These are phyloP conservation scores for Ichneumoninae sp. DNA, from an alignment of 2,888 invertebrate species.

Conservation along the genomic window DNA sequence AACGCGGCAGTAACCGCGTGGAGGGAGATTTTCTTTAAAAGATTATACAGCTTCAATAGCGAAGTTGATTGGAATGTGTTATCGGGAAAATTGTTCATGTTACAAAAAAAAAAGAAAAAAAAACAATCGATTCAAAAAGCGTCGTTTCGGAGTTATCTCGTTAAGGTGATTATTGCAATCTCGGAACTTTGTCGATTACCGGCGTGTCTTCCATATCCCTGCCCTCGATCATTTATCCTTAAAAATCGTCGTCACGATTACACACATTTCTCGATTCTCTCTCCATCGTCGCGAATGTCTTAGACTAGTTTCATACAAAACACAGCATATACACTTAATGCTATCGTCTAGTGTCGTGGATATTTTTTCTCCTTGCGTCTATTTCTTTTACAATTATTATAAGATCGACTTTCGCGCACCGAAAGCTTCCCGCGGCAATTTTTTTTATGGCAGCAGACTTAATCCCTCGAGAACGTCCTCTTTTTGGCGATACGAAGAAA, in stretches of 20 bases:
- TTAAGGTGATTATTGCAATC: conserved; percentile 9
- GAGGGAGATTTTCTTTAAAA: conserved; percentile 3
- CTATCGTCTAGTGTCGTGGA: conserved; percentile 57
- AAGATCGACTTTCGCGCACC: conserved; percentile 39
- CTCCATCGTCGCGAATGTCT: conserved; percentile 56
- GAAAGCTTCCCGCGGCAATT: conserved; percentile 38
- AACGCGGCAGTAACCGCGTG: neutral
- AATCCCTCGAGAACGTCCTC: conserved; percentile 38
- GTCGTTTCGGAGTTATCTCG: neutral
- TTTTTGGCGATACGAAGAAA: conserved; percentile 7
- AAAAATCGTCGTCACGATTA: conserved; percentile 10
- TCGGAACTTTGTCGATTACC: conserved; percentile 13
- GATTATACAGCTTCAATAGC: neutral
- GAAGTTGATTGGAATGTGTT: conserved; percentile 22
- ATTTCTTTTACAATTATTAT: conserved; percentile 41
- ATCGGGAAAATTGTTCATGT: neutral
- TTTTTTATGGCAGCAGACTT: conserved; percentile 55
- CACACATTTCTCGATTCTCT: conserved; percentile 9
- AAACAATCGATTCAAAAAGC: conserved; percentile 11
- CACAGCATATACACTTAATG: conserved; percentile 65
- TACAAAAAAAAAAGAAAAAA: conserved; percentile 18
- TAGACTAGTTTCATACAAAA: conserved; percentile 78
- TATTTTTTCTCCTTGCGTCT: conserved; percentile 35
- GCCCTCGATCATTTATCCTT: conserved; percentile 4
- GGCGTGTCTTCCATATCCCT: conserved; percentile 15